These are phyloP conservation scores for Trachelipus rathkii DNA, from an alignment of 1,140 invertebrate species.

Conservation along the genomic window DNA sequence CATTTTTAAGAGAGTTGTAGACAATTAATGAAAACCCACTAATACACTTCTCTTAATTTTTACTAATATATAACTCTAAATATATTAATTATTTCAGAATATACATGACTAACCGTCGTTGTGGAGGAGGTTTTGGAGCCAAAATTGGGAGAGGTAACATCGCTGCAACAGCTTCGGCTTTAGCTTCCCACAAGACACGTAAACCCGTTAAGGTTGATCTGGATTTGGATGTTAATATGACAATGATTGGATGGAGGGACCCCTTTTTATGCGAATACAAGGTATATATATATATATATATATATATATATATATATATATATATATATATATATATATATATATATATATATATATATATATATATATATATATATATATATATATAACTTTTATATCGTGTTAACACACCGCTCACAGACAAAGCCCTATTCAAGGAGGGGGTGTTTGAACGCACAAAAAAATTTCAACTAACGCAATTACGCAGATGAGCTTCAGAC, in stretches of 20 bases:
- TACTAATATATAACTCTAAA: too few relatives aligned
- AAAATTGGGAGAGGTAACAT: slow-evolving; percentile 33
- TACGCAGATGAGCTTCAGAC: too few relatives aligned
- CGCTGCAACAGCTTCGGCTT: slow-evolving; percentile 27
- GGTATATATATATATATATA: slow-evolving; percentile 21
- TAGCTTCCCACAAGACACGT: slow-evolving; percentile 28
- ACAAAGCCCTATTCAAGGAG: too few relatives aligned
- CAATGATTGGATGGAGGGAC: slow-evolving; percentile 23
- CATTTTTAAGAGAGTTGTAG: too few relatives aligned
- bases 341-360: slow-evolving; percentile 6
- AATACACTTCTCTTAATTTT: too few relatives aligned
- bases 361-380: slow-evolving; percentile 17
- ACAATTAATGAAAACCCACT: too few relatives aligned
- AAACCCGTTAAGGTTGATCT: slow-evolving; percentile 34
- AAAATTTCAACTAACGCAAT: too few relatives aligned
- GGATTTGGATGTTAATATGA: slow-evolving; percentile 30
- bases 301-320: slow-evolving; percentile 6
- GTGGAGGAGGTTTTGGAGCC: slow-evolving; percentile 42
- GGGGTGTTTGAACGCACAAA: too few relatives aligned
- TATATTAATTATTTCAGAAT: slow-evolving; percentile 22
- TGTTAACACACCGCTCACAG: too few relatives aligned
- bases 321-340: not conserved
- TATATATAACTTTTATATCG: too few relatives aligned
- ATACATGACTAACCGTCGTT: slow-evolving; percentile 33
- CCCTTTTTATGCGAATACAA: slow-evolving; percentile 32